Evolutionary conservation across 2,888 invertebrate genomes (phyloP).

Genomic region (Eurois occulta): DNA sequence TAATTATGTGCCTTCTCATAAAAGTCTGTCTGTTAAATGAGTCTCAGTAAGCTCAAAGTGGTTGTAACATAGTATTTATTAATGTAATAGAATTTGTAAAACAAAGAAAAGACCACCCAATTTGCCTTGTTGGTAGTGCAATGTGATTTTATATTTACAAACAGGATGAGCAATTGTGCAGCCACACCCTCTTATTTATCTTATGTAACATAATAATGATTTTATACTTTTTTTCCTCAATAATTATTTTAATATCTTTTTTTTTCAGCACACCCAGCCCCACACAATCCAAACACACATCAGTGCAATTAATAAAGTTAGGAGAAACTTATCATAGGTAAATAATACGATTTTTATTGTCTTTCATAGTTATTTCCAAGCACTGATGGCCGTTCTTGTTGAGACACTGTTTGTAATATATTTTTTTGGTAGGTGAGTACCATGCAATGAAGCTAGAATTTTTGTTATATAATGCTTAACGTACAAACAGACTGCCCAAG

Average conservation of each 20-base stretch:
- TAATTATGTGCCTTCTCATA: background rate
- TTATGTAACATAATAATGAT: background rate
- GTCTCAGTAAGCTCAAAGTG: background rate
- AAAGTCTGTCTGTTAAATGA: background rate
- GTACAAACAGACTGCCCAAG: background rate
- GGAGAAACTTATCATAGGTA: slow-evolving; percentile 88
- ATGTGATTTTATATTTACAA: slow-evolving; percentile 1
- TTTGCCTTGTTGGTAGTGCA: background rate
- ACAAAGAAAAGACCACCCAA: background rate
- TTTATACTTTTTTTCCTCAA: slow-evolving; percentile 4
- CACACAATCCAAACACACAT: slow-evolving; percentile 78
- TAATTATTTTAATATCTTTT: slow-evolving; percentile 20
- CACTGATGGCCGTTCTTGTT: background rate
- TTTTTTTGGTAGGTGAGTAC: background rate
- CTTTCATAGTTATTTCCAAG: background rate
- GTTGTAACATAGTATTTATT: background rate
- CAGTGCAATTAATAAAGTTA: slow-evolving; percentile 85
- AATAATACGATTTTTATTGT: slow-evolving; percentile 46
- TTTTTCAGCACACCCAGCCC: slow-evolving; percentile 72
- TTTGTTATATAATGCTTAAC: background rate
- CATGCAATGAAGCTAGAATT: background rate
- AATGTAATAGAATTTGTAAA: background rate
- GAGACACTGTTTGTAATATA: background rate
- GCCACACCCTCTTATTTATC: background rate
- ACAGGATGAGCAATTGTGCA: slow-evolving; percentile 1